phyloP scores from a whole-genome alignment of 23 tunicate species.

The Botrylloides violaceus region DNA sequence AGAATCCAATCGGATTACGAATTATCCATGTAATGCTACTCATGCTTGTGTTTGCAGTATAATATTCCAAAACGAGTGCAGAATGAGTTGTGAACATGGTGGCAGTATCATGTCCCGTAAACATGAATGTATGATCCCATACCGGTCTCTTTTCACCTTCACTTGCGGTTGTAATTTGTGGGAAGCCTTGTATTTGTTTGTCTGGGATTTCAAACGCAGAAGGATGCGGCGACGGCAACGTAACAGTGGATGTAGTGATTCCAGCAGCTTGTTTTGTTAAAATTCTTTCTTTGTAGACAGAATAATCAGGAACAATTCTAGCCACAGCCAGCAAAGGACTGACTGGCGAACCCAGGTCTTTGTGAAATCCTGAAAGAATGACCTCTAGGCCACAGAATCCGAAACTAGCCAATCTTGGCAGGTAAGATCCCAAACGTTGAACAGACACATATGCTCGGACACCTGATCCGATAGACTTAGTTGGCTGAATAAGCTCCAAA shows the following conservation, averaged over 20 bases:
- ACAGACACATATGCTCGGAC: constrained; percentile 59
- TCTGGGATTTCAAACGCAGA: constrained; percentile 48
- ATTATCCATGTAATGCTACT: constrained; percentile 71
- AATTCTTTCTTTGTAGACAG: constrained; percentile 65
- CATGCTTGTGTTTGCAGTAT: constrained; percentile 61
- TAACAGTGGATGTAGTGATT: constrained; percentile 51
- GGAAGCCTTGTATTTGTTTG: constrained; percentile 60
- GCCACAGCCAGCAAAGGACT: constrained; percentile 70
- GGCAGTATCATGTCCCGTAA: constrained; percentile 56
- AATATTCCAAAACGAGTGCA: constrained; percentile 79
- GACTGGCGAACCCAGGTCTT: constrained; percentile 30
- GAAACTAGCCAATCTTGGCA: constrained; percentile 57
- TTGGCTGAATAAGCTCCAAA: constrained; percentile 83
- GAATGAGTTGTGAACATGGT: constrained; percentile 79
- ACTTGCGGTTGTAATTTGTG: constrained; percentile 80
- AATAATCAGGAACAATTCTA: constrained; percentile 83
- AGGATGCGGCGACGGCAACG: constrained; percentile 78
- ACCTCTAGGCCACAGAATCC: constrained; percentile 92
- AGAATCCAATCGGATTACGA: constrained; percentile 70
- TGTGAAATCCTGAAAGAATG: constrained; percentile 65
- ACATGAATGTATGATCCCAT: constrained; percentile 79
- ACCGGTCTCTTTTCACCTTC: constrained; percentile 36
- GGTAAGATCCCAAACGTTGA: constrained; percentile 38
- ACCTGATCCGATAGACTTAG: constrained; percentile 70
- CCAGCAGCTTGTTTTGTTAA: constrained; percentile 64